phyloP scores from a whole-genome alignment of 2,113 vertebrate genomes.

The Sceloporus tristichus region DNA sequence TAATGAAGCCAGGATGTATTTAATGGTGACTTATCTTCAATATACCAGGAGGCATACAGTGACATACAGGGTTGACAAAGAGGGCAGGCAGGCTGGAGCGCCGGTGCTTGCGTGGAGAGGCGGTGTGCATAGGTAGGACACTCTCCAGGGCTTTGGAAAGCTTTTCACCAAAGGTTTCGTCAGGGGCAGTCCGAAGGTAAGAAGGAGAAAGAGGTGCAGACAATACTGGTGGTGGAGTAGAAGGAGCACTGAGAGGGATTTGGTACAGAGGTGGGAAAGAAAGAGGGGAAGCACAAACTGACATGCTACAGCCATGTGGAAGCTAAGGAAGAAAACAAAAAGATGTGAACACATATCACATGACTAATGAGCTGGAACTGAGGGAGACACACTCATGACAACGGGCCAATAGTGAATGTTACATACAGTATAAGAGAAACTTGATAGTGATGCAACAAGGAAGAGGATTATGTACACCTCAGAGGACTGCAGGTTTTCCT shows the following conservation, averaged over 20 bases:
- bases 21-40: conserved; percentile 84
- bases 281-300: conserved; percentile 92
- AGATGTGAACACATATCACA: conserved; percentile 76
- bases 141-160: conserved; percentile 97
- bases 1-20: conserved; percentile 83
- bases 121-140: conserved; percentile 92
- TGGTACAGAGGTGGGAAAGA: conserved; percentile 81
- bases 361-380: conserved; percentile 68
- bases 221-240: conserved; percentile 81
- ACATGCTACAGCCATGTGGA: conserved; percentile 97
- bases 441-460: conserved; percentile 54
- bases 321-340: conserved; percentile 84
- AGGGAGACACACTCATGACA: conserved; percentile 61
- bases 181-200: conserved; percentile 84
- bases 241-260: conserved; percentile 89
- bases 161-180: conserved; percentile 94
- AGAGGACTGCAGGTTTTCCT: conserved; percentile 33
- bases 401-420: conserved; percentile 39
- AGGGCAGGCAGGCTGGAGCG: conserved; percentile 97
- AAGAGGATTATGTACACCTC: conserved; percentile 51
- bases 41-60: conserved; percentile 78
- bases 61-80: conserved; percentile 95
- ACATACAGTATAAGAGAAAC: conserved; percentile 45
- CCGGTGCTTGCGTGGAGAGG: conserved; percentile 85
- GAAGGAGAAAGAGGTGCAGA: conserved; percentile 83